Percentiles rank a stretch among this genome's conserved stretches.
These are phyloP conservation scores for Peribatodes rhomboidaria DNA, from an alignment of 2,888 invertebrate species.

Conservation along the genomic window DNA sequence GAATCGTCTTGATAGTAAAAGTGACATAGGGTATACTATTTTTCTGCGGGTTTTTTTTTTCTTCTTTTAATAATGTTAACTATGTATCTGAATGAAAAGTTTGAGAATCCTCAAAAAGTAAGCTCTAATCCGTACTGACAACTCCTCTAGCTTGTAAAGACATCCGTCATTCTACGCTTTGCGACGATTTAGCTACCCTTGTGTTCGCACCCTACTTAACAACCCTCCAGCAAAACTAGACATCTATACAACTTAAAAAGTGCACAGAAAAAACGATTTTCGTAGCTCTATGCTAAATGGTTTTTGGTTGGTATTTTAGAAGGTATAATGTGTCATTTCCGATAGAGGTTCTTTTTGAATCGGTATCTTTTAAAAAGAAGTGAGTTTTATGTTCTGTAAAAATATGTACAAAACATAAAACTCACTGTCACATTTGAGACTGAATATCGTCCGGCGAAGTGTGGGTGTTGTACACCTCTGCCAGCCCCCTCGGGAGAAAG, in stretches of 20 bases:
- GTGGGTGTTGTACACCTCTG: no score
- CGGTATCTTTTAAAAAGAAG: conserved; percentile 50
- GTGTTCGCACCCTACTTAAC: conserved; percentile 64
- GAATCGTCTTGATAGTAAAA: no score
- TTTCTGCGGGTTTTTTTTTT: no score
- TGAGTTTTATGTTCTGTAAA: conserved; percentile 49
- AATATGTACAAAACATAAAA: no score
- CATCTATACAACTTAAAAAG: conserved; percentile 24
- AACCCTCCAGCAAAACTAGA: conserved; percentile 55
- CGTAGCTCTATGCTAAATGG: conserved; percentile 49
- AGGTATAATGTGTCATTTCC: conserved; percentile 81
- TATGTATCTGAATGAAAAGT: conserved; percentile 43
- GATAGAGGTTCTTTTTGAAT: conserved; percentile 53
- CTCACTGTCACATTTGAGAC: no score
- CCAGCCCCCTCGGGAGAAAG: no score
- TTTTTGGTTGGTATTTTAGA: conserved; percentile 47
- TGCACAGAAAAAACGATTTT: conserved; percentile 1
- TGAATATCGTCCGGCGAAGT: no score
- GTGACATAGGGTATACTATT: no score
- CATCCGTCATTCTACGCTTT: conserved; percentile 81
- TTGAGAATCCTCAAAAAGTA: conserved; percentile 58
- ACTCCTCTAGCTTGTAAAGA: conserved; percentile 79
- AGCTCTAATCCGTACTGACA: conserved; percentile 69
- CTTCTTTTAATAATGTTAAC: no score
- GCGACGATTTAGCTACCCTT: conserved; percentile 71